These are phyloP conservation scores for Glaucomys volans DNA, from an alignment of 2,113 vertebrate genomes.

Conservation along the genomic window DNA sequence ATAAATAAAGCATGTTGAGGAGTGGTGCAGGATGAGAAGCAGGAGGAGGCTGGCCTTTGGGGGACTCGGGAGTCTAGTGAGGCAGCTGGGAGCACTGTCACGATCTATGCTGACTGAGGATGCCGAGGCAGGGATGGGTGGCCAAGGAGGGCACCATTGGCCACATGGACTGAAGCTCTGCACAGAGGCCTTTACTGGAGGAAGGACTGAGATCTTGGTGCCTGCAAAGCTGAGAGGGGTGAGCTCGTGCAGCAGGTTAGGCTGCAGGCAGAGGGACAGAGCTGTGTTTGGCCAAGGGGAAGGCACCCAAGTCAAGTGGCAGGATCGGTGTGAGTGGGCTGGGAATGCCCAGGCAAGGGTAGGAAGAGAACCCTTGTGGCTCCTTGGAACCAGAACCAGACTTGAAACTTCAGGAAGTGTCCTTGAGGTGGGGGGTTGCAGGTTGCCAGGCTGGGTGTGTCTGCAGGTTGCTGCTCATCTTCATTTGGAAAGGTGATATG, in stretches of 20 bases:
- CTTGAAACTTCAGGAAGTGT: neutral
- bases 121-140: neutral
- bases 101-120: neutral
- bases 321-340: neutral
- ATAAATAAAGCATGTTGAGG: neutral
- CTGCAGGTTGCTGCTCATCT: neutral
- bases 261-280: neutral
- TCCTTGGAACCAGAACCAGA: neutral
- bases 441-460: neutral
- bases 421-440: neutral
- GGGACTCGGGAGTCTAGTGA: neutral
- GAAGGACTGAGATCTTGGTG: neutral
- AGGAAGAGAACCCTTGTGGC: no score
- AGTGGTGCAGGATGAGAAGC: neutral
- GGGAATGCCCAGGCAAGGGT: no score
- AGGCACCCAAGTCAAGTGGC: neutral
- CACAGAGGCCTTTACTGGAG: neutral
- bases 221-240: neutral
- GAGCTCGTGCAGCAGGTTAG: neutral
- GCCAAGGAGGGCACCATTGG: no score
- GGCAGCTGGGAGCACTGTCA: neutral
- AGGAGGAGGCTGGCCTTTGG: fast-evolving
- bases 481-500: neutral
- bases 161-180: no score
- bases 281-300: neutral